Evolutionary conservation across 2,113 vertebrate genomes (phyloP).

Genomic region (Chiloscyllium plagiosum): DNA sequence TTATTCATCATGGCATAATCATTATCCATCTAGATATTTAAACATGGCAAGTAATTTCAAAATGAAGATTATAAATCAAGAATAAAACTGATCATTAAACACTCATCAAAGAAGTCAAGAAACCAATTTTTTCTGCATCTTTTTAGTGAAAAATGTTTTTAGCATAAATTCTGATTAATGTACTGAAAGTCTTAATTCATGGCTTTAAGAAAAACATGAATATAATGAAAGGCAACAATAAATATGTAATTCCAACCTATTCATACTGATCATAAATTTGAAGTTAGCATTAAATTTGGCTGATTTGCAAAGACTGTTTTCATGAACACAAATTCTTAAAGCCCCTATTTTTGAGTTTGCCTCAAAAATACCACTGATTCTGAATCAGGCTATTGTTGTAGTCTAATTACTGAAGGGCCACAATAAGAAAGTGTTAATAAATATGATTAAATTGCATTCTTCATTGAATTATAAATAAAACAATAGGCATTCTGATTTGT

Average conservation of each 20-base stretch:
- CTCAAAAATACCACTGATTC: background rate
- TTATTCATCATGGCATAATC: slow-evolving; percentile 16
- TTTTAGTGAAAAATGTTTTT: background rate
- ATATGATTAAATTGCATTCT: background rate
- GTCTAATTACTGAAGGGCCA: background rate
- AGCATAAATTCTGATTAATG: background rate
- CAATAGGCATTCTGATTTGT: background rate
- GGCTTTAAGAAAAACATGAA: background rate
- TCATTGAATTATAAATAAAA: background rate
- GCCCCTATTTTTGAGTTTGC: background rate
- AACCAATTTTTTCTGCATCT: slow-evolving; percentile 2
- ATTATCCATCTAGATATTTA: slow-evolving; percentile 29
- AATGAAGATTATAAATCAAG: slow-evolving; percentile 32
- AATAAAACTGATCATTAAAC: slow-evolving; percentile 5
- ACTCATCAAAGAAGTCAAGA: background rate
- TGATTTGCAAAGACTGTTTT: background rate
- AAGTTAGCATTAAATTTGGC: background rate
- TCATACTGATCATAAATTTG: background rate
- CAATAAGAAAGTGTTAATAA: background rate
- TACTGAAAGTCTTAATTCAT: background rate
- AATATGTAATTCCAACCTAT: background rate
- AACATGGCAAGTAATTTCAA: slow-evolving; percentile 22
- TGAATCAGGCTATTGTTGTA: background rate
- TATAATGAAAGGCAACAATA: background rate
- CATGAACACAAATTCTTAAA: background rate